A percentile compares a stretch with the other conserved stretches of the same genome.
These are phyloP conservation scores for Coilia nasus DNA, from an alignment of 2,797 vertebrate genomes.

Conservation along the genomic window DNA sequence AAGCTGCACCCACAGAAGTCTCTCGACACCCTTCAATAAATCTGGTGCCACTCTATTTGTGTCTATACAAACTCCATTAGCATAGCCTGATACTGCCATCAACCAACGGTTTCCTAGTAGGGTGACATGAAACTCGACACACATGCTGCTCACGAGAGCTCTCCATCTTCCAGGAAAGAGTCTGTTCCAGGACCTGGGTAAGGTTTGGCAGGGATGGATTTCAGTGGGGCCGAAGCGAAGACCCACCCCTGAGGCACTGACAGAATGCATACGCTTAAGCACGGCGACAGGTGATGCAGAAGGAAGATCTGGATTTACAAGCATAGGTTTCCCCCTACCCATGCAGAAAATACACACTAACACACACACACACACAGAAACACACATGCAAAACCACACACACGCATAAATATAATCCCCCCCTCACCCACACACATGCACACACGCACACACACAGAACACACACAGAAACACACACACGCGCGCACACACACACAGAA, in stretches of 20 bases:
- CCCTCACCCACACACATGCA: no score
- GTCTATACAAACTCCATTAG: not conserved
- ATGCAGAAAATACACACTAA: not conserved
- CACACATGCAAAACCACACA: not conserved
- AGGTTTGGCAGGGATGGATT: slow-evolving; percentile 25
- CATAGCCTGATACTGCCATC: not conserved
- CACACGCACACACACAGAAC: no score
- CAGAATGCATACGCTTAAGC: slow-evolving; percentile 29
- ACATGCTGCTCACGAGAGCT: not conserved
- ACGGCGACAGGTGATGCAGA: slow-evolving; percentile 35
- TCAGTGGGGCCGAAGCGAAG: not conserved
- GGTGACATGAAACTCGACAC: not conserved
- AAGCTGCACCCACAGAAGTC: not conserved
- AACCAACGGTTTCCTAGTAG: not conserved
- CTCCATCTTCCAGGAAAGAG: not conserved
- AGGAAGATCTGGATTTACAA: slow-evolving; percentile 44
- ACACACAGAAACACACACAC: not conserved
- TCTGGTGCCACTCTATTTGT: not conserved
- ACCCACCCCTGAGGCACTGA: slow-evolving; percentile 3
- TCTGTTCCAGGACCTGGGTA: not conserved
- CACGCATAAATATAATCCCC: no score
- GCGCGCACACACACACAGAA: no score
- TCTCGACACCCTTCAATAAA: not conserved
- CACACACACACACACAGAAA: no score
- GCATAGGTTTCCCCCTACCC: not conserved